Base-by-base conservation (phyloP, 35 echinoderm and acorn worm species). In the Stichopus chloronotus region DNA sequence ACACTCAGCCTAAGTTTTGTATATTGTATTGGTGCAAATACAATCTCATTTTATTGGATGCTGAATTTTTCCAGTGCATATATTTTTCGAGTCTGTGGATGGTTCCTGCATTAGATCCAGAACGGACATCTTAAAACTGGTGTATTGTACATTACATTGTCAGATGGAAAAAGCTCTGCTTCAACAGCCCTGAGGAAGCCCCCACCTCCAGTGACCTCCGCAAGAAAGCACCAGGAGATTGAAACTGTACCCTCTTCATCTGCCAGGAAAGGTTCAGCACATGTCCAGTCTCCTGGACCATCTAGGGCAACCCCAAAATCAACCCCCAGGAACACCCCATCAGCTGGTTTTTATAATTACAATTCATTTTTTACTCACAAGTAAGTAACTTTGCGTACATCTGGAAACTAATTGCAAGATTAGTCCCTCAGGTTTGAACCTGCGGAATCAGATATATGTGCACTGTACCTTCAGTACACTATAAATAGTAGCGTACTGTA, bases 301-400 rank as follows among this genome's bases (percentile, higher is more conserved):
- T 76, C 92, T 4, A 92, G 94, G 21, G 58, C 63, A 14, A 93
- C 96, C 17, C 91, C 96, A 61, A 94, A 91, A 55, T 59, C 86
- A 4, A 72, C 82, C 71, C 92, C 93, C 83, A 90, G 83, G 22
- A 91, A 91, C 25, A 59, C 72, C 7, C 76, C 90, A 22, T 79
- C 87, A 54, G 59, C 87, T 12, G 60, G 68, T 9, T 43, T 92
- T 16, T 89, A 91, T 23, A 95, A 98, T 72, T 98, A 95, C 76
- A 95, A 98, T 92, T 98, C 96, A 57, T 98, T 98, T 59, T 98
- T 95, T 25, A 98, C 96, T 17, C 96, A 98, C 90, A 98, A 98
- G 96, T 98, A 95, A 94, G 96, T 95, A 74, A 7, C 25, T 52
- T 53, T 14, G 19, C 55, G 19, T 83, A 9, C 2, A 4, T 13